phyloP scores from a whole-genome alignment of 2,113 vertebrate genomes.

The Recurvirostra avosetta region DNA sequence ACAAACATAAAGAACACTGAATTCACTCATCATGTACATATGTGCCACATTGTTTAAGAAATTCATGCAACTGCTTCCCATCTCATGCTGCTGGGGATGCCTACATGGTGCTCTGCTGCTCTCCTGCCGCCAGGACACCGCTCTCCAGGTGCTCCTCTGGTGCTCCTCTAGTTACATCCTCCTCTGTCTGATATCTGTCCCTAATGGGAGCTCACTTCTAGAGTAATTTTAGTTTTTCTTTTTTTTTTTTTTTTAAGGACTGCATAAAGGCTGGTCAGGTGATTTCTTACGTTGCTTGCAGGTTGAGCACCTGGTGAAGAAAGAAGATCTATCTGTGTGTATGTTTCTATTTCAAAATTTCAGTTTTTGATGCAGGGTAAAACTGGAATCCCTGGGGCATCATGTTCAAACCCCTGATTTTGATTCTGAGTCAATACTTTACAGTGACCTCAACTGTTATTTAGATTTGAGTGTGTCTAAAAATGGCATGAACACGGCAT shows the following conservation, averaged over 20 bases:
- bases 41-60: neutral
- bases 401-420: neutral
- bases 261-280: neutral
- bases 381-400: neutral
- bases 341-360: neutral
- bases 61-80: neutral
- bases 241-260: neutral
- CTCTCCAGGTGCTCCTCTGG: neutral
- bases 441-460: neutral
- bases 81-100: accelerated
- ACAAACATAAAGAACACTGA: neutral
- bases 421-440: neutral
- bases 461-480: neutral
- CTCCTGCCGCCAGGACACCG: neutral
- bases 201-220: neutral
- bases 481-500: neutral
- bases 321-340: neutral
- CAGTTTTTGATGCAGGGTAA: neutral
- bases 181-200: neutral
- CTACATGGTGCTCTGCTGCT: neutral
- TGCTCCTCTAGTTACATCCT: neutral
- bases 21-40: neutral
- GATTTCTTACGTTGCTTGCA: neutral
- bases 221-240: neutral
- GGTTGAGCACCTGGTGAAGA: neutral